phyloP scores from a whole-genome alignment of 2,797 vertebrate genomes.

The Karalla daura region DNA sequence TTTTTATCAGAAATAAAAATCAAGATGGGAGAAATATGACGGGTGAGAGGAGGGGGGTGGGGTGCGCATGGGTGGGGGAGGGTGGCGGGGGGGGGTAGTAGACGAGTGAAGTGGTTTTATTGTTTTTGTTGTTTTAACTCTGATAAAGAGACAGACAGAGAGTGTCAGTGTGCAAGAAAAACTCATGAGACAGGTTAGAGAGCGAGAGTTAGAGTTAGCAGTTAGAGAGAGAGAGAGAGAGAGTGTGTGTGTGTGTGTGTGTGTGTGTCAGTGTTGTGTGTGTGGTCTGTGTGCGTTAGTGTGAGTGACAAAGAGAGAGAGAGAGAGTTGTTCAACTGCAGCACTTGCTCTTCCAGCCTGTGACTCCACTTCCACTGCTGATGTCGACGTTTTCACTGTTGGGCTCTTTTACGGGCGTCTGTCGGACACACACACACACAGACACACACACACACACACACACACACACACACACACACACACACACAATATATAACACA shows the following conservation, averaged over 20 bases:
- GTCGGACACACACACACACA: conserved; percentile 46
- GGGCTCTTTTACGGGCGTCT: conserved; percentile 99
- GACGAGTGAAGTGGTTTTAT: conserved; percentile 74
- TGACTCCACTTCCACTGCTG: conserved; percentile 94
- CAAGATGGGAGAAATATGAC: conserved; percentile 84
- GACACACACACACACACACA: background rate
- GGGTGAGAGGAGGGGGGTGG: conserved; percentile 76
- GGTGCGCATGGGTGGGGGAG: conserved; percentile 74
- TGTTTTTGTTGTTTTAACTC: conserved; percentile 77
- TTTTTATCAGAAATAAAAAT: conserved; percentile 90
- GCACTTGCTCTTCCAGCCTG: conserved; percentile 99
- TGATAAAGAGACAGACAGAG: conserved; percentile 81
- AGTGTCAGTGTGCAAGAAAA: conserved; percentile 80
- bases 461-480: background rate
- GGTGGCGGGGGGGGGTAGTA: conserved; percentile 73
- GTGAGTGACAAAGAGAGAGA: conserved; percentile 64
- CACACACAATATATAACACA: no score
- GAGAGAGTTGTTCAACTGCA: conserved; percentile 93
- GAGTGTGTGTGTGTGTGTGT: conserved; percentile 16
- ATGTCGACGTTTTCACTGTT: conserved; percentile 99
- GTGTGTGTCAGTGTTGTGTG: conserved; percentile 57
- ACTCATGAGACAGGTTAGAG: conserved; percentile 78
- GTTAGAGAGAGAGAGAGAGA: conserved; percentile 57
- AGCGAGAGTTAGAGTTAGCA: conserved; percentile 75
- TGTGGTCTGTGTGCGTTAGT: conserved; percentile 61